Conservation (phyloP, 2,888 invertebrate species). For the Caenorhabditis macrosperma region DNA sequence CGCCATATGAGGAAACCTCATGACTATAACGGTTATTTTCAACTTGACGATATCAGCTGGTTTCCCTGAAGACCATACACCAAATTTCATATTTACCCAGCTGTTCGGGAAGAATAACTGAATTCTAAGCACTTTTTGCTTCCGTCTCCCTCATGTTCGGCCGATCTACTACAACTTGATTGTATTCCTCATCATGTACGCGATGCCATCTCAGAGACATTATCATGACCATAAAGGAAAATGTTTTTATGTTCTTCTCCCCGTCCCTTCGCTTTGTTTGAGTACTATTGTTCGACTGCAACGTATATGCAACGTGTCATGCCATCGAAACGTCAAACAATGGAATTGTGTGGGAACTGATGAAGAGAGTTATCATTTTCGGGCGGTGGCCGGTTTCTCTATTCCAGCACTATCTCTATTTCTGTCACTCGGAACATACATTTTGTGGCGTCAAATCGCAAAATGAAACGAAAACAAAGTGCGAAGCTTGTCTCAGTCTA, state of each 20-base stretch:
- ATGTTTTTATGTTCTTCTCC: conserved; percentile 38
- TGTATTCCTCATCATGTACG: conserved; percentile 17
- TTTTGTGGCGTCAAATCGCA: too few species aligned
- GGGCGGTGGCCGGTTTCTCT: not conserved
- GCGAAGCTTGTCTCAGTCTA: too few species aligned
- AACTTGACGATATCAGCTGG: conserved; percentile 21
- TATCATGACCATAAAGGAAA: conserved; percentile 55
- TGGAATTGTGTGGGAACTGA: conserved; percentile 6
- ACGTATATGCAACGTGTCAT: conserved; percentile 31
- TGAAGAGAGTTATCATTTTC: conserved; percentile 8
- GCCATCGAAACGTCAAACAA: conserved; percentile 38
- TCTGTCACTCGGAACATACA: not conserved
- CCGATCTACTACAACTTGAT: conserved; percentile 15
- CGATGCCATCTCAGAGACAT: conserved; percentile 34
- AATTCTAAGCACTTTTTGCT: not conserved
- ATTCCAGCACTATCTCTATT: not conserved
- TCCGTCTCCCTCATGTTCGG: not conserved
- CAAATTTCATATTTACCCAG: conserved; percentile 5
- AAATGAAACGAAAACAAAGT: too few species aligned
- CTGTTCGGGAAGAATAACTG: not conserved
- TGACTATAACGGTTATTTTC: conserved; percentile 46
- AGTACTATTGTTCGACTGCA: conserved; percentile 43
- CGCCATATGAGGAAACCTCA: not conserved
- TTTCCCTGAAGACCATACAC: conserved; percentile 35
- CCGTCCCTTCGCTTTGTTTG: conserved; percentile 40